Percentiles rank a stretch among this genome's conserved stretches.
These are phyloP conservation scores for Labeo rohita DNA, from an alignment of 2,113 vertebrate species.

Conservation along the genomic window DNA sequence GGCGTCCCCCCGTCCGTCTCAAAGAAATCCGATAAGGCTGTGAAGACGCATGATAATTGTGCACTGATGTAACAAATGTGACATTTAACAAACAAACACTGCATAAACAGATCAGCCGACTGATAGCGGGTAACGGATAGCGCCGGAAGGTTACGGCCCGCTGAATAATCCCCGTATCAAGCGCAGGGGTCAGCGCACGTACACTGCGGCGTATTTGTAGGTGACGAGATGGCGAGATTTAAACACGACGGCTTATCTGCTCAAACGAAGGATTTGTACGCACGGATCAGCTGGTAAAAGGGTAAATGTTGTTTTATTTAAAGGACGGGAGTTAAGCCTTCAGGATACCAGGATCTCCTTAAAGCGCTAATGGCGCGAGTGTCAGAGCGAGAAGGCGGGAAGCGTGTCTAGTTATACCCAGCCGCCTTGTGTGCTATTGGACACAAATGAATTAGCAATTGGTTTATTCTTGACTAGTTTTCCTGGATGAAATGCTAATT, in stretches of 20 bases:
- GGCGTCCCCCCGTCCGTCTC: neutral
- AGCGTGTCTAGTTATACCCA: neutral
- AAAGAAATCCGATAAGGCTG: conserved; percentile 27
- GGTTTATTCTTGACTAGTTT: neutral
- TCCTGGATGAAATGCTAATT: neutral
- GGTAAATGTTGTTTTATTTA: conserved; percentile 30
- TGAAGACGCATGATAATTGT: conserved; percentile 40
- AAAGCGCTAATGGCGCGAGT: neutral
- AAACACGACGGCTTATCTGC: conserved; percentile 24
- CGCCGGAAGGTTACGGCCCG: neutral
- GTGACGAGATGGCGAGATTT: conserved; percentile 29
- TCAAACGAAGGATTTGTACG: conserved; percentile 27
- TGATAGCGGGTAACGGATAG: conserved; percentile 27
- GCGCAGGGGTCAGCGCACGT: neutral
- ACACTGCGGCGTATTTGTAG: neutral
- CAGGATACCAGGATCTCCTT: neutral
- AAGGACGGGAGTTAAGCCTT: conserved; percentile 1
- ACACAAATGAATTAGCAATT: neutral
- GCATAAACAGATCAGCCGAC: conserved; percentile 24
- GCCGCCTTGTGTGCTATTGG: neutral
- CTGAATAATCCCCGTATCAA: conserved; percentile 21
- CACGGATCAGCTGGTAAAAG: conserved; percentile 22
- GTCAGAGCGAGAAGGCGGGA: neutral
- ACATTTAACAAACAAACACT: conserved; percentile 47
- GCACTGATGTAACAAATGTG: conserved; percentile 42